phyloP scores from a whole-genome alignment of 1,140 invertebrate genomes.

The Magallana ariakensis region DNA sequence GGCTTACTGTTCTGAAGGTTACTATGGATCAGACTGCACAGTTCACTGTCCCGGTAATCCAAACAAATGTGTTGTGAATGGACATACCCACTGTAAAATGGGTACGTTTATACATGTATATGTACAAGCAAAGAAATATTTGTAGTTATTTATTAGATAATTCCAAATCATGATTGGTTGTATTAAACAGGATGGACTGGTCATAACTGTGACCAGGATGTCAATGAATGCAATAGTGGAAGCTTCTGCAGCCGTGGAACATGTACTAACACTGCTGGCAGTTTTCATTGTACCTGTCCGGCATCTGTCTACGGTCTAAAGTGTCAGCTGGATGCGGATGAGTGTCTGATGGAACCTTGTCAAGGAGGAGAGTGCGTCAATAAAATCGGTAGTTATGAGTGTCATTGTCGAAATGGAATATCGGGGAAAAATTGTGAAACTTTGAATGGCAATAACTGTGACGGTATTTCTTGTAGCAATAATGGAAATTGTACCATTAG shows the following conservation, averaged over 20 bases:
- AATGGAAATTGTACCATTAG: neutral
- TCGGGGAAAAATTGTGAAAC: conserved; percentile 16
- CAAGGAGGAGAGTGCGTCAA: conserved; percentile 17
- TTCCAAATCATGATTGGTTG: neutral
- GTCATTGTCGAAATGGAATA: neutral
- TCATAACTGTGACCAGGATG: conserved; percentile 26
- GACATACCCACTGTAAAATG: conserved; percentile 38
- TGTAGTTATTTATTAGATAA: neutral
- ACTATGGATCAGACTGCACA: conserved; percentile 7
- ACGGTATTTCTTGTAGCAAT: neutral
- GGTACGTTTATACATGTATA: neutral
- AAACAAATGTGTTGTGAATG: conserved; percentile 5
- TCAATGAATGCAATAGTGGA: conserved; percentile 39
- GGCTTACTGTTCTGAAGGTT: conserved; percentile 39
- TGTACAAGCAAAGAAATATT: neutral
- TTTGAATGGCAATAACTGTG: neutral
- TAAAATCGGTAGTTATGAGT: conserved; percentile 7
- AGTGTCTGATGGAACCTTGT: neutral
- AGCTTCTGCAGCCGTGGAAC: conserved; percentile 26
- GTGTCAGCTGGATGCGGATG: neutral
- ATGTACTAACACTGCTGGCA: conserved; percentile 44
- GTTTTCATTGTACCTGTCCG: conserved; percentile 46
- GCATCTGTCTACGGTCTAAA: conserved; percentile 11
- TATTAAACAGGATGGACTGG: neutral
- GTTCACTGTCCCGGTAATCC: conserved; percentile 28